phyloP scores from a whole-genome alignment of 2,113 vertebrate species.

The Peucedramus taeniatus region DNA sequence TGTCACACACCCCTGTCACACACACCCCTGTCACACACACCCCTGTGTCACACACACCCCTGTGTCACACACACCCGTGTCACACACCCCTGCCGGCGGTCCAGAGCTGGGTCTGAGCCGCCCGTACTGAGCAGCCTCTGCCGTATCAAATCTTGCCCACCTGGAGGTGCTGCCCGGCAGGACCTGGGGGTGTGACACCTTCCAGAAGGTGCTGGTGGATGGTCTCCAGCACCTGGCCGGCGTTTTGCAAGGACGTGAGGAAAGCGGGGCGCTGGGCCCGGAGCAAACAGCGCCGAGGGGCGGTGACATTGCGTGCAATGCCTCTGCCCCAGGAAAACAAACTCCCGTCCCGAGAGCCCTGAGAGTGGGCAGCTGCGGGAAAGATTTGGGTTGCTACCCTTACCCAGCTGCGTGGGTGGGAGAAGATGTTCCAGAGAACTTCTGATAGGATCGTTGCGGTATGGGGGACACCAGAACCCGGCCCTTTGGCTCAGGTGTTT shows the following conservation, averaged over 20 bases:
- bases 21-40: no score
- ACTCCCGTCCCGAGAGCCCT: background rate
- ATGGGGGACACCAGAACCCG: background rate
- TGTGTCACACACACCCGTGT: background rate
- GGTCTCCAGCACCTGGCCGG: fast-evolving
- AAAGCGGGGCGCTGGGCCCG: background rate
- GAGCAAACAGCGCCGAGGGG: background rate
- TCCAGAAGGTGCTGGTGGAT: background rate
- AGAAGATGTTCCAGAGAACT: background rate
- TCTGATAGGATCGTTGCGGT: background rate
- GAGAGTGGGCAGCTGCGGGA: background rate
- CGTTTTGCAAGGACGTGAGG: background rate
- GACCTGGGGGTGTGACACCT: background rate
- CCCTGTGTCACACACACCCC: background rate
- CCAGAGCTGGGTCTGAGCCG: background rate
- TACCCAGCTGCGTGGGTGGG: background rate
- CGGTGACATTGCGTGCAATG: fast-evolving
- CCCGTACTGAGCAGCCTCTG: background rate
- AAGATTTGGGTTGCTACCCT: background rate
- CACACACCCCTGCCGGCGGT: background rate
- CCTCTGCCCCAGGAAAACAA: background rate
- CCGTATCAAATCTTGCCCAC: background rate
- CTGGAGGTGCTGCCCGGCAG: background rate
- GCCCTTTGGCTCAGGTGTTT: background rate
- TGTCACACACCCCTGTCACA: background rate